Evolutionary conservation across 2,888 invertebrate species (phyloP).

Genomic region (Drosophila neotestacea): DNA sequence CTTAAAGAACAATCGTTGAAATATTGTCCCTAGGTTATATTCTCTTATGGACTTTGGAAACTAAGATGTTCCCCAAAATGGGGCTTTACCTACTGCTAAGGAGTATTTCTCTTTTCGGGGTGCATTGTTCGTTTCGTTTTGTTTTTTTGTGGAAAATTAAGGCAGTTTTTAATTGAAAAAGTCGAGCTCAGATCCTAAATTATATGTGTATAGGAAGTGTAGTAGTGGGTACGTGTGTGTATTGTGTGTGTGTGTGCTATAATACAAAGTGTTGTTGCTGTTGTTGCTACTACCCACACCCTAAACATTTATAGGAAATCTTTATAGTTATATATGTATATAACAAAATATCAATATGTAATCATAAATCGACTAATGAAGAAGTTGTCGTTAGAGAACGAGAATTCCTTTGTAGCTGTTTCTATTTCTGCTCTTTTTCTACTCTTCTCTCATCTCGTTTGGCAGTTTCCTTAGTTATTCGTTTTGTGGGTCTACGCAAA

Average conservation of each 20-base stretch:
- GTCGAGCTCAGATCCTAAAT: slow-evolving; percentile 63
- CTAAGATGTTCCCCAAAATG: slow-evolving; percentile 22
- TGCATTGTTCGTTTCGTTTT: slow-evolving; percentile 68
- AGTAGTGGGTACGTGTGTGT: slow-evolving; percentile 57
- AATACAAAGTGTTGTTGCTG: slow-evolving; percentile 64
- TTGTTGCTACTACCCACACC: slow-evolving; percentile 74
- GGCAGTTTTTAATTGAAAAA: slow-evolving; percentile 75
- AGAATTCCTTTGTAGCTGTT: slow-evolving; percentile 78
- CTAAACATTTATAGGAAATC: slow-evolving; percentile 78
- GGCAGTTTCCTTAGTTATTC: slow-evolving; percentile 68
- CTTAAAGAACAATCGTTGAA: slow-evolving; percentile 61
- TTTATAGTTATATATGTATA: slow-evolving; percentile 61
- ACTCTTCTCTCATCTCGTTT: slow-evolving; percentile 40
- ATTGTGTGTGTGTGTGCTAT: slow-evolving; percentile 71
- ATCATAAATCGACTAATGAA: slow-evolving; percentile 81
- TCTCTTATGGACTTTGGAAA: slow-evolving; percentile 3
- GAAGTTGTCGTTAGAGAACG: slow-evolving; percentile 83
- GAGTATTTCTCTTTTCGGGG: slow-evolving; percentile 62
- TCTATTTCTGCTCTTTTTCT: slow-evolving; percentile 22
- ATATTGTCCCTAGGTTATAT: slow-evolving; percentile 71
- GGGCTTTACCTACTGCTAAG: slow-evolving; percentile 52
- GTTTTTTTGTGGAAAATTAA: slow-evolving; percentile 54
- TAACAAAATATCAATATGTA: slow-evolving; percentile 60
- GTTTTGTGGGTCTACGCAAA: slow-evolving; percentile 61
- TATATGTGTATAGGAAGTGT: slow-evolving; percentile 57